These are phyloP conservation scores for Nymphalis urticae DNA, from an alignment of 2,888 invertebrate species.

Conservation along the genomic window DNA sequence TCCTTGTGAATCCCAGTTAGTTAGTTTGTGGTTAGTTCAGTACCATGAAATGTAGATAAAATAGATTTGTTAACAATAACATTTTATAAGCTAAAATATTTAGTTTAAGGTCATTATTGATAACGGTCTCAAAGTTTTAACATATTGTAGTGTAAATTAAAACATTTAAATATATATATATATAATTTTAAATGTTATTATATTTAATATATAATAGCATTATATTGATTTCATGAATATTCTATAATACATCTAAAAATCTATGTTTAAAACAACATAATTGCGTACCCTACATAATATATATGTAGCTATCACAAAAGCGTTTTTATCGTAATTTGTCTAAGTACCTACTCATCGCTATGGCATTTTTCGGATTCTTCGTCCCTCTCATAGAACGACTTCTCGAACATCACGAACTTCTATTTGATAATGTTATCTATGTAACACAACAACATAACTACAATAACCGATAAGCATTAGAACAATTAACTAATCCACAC, in stretches of 20 bases:
- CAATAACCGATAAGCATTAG: slow-evolving; percentile 7
- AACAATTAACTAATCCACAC: neutral
- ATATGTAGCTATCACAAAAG: no score
- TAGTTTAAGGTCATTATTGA: slow-evolving; percentile 6
- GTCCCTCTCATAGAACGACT: neutral
- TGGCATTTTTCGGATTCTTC: no score
- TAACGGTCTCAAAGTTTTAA: neutral
- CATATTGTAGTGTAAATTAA: neutral
- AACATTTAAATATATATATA: neutral
- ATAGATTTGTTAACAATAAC: neutral
- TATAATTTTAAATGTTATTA: no score
- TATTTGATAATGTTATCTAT: slow-evolving; percentile 5
- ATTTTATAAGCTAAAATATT: neutral
- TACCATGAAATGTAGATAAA: neutral
- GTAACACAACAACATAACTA: slow-evolving; percentile 1
- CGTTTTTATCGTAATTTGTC: no score
- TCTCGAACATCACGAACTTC: neutral
- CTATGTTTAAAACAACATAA: no score
- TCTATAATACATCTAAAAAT: no score
- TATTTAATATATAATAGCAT: no score
- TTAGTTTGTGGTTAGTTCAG: no score
- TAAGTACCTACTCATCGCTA: no score
- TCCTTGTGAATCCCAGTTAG: no score
- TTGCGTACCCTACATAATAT: no score
- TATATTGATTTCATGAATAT: no score